phyloP scores from a whole-genome alignment of 2,113 vertebrate species.

The Pyrgilauda ruficollis region DNA sequence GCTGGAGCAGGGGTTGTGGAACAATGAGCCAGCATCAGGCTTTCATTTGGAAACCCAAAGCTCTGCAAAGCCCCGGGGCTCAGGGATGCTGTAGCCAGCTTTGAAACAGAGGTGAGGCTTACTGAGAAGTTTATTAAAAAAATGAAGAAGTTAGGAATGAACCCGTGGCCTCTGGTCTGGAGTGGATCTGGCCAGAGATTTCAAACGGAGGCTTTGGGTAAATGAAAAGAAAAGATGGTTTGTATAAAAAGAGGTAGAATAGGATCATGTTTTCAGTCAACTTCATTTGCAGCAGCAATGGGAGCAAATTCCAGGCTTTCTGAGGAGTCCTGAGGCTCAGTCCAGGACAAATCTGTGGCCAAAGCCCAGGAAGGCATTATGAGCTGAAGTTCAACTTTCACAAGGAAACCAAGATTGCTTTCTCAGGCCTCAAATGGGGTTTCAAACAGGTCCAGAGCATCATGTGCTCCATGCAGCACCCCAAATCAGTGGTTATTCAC shows the following conservation, averaged over 20 bases:
- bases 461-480: neutral
- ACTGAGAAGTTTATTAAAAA: conserved; percentile 3
- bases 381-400: neutral
- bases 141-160: neutral
- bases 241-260: neutral
- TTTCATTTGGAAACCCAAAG: conserved; percentile 34
- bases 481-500: neutral
- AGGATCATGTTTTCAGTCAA: neutral
- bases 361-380: neutral
- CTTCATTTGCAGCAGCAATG: neutral
- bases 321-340: neutral
- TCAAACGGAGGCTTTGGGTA: neutral
- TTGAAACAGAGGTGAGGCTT: neutral
- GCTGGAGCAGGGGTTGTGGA: neutral
- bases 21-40: neutral
- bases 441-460: neutral
- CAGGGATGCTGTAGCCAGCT: neutral
- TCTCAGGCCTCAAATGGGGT: neutral
- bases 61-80: neutral
- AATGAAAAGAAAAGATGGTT: neutral
- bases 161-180: neutral
- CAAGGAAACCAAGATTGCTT: neutral
- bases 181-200: neutral
- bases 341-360: neutral
- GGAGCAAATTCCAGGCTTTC: neutral